Conservation (phyloP, 2,888 invertebrate genomes). For the Embidobia sp. region DNA sequence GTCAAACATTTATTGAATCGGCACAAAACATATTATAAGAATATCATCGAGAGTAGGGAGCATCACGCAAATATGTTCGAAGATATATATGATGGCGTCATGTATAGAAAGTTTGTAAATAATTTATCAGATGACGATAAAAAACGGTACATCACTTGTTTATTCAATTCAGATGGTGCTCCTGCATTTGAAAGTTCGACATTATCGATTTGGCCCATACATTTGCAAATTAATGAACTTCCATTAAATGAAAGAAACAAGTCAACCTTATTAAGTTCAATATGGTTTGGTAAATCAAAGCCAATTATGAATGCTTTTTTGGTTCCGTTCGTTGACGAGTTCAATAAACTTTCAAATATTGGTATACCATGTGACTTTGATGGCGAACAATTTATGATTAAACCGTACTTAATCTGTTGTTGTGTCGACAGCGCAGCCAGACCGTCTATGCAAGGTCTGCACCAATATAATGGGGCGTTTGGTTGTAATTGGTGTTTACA, state of each 20-base stretch:
- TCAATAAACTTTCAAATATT: constrained; percentile 3
- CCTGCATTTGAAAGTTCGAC: constrained; percentile 6
- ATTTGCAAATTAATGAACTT: constrained; percentile 4
- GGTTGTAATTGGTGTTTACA: constrained; percentile 10
- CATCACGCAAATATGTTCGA: too few relatives aligned
- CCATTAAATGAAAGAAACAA: neutral
- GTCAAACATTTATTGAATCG: too few relatives aligned
- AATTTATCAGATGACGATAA: neutral
- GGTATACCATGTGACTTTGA: constrained; percentile 9
- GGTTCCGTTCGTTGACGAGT: neutral
- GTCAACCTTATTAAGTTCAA: neutral
- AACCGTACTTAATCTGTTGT: constrained; percentile 8
- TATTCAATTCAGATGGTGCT: constrained; percentile 10
- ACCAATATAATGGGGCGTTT: neutral
- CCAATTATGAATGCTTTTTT: constrained; percentile 13
- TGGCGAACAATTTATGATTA: neutral
- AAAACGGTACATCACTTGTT: constrained; percentile 1
- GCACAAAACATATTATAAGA: too few relatives aligned
- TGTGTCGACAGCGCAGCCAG: constrained; percentile 47
- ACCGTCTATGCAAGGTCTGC: constrained; percentile 22
- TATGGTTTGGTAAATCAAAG: constrained; percentile 12
- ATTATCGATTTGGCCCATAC: constrained; percentile 5
- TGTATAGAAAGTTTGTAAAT: constrained; percentile 1
- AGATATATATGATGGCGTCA: too few relatives aligned
- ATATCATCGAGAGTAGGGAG: too few relatives aligned